Evolutionary conservation across 2,113 vertebrate species (phyloP), one percentile per base, ranked within the genome.

Genomic region (Sinocyclocheilus maitianheensis): DNA sequence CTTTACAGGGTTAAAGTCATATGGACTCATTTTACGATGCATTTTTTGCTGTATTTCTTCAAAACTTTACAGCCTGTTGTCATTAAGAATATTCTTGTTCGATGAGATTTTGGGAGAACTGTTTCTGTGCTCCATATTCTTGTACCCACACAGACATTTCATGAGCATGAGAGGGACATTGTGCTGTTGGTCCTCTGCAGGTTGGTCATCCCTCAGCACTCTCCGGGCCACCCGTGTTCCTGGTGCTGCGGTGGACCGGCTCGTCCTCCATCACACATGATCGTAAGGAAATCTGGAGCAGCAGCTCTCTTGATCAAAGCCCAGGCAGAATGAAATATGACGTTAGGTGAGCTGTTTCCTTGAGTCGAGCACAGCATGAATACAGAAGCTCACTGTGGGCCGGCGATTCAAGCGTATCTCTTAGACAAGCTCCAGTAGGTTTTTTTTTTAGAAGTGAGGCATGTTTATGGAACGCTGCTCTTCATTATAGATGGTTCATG

Each of bases 271-370:
- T 90, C 90, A 89, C 88, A 84, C 87, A 88, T 83, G 85, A 81
- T 58, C 80, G 86, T 87, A 83, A 20, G 37, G 71, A 82, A 43
- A 69, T 78, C 20, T 46, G 34, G 12, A 91, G 20, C 83, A 90
- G 90, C 20, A 86, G 87, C 79, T 87, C 69, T 90, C 88, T 87
- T 91, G 90, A 94, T 93, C 93, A 93, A 93, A 94, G 91, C 90
- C 78, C 76, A 77, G 85, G 89, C 85, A 88, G 87, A 90, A 90
- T 89, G 91, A 90, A 86, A 86, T 87, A 91, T 89, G 84, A 83
- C 88, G 26, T 90, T 11, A 84, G 87, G 85, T 74, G 78, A 78
- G 86, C 83, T 85, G 74, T 72, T 84, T 85, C 63, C 81, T 77
- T 4, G 9, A 80, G 77, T 80, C 55, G 13, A 80, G n/a, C 77